These are phyloP conservation scores for Podargus strigoides DNA, from an alignment of 2,797 vertebrate genomes.

Conservation along the genomic window DNA sequence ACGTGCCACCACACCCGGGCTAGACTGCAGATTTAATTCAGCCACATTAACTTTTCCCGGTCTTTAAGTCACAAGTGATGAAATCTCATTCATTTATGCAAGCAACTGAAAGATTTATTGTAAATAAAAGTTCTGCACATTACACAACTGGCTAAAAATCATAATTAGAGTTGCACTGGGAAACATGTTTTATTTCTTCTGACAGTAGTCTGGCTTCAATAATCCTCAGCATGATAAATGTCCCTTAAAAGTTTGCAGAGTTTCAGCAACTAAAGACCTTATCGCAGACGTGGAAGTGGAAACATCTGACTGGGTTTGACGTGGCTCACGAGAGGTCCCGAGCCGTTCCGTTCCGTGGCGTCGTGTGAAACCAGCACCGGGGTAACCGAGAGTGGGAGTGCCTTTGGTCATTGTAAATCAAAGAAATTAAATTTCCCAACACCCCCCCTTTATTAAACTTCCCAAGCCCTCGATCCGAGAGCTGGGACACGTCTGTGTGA, in stretches of 20 bases:
- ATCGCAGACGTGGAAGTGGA: background rate
- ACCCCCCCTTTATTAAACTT: background rate
- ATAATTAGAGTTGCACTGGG: slow-evolving; percentile 54
- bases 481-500: background rate
- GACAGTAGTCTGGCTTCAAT: slow-evolving; percentile 54
- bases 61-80: slow-evolving; percentile 11
- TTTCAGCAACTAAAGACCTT: slow-evolving; percentile 37
- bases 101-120: slow-evolving; percentile 53
- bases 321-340: background rate
- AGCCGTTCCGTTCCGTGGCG: background rate
- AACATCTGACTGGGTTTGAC: background rate
- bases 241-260: slow-evolving; percentile 18
- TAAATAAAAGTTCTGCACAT: slow-evolving; percentile 61
- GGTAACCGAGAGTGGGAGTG: background rate
- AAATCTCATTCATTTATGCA: slow-evolving; percentile 36
- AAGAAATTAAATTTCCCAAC: background rate
- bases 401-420: background rate
- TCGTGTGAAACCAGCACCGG: background rate
- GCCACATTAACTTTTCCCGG: background rate
- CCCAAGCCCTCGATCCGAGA: background rate
- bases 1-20: background rate
- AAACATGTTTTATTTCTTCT: slow-evolving; percentile 61
- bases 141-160: slow-evolving; percentile 64
- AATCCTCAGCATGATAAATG: slow-evolving; percentile 39
- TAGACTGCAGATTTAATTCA: background rate